A percentile compares a stretch with the other conserved stretches of the same genome.
phyloP scores from a whole-genome alignment of 2,797 vertebrate genomes.

The Orestias chungarensis region DNA sequence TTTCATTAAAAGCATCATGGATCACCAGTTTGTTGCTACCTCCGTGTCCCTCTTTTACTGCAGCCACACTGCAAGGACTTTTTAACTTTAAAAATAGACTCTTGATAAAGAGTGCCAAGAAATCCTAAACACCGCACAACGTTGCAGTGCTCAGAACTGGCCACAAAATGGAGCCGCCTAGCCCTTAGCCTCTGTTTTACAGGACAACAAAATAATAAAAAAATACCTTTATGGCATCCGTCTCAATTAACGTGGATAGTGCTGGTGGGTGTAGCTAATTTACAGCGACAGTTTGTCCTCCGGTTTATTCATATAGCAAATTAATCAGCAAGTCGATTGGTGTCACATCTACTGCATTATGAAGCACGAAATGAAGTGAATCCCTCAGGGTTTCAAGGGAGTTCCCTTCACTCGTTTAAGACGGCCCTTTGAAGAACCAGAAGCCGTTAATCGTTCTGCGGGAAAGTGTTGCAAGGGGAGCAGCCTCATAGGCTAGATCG shows the following conservation, averaged over 20 bases:
- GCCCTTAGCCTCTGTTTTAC: slow-evolving; percentile 27
- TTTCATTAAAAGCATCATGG: slow-evolving; percentile 77
- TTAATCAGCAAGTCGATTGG: slow-evolving; percentile 20
- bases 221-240: slow-evolving; percentile 33
- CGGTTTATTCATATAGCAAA: slow-evolving; percentile 30
- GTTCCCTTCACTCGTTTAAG: slow-evolving; percentile 30
- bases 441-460: background rate
- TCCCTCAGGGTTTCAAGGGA: slow-evolving; percentile 11
- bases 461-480: background rate
- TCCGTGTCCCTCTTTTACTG: slow-evolving; percentile 73
- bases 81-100: slow-evolving; percentile 79
- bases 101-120: slow-evolving; percentile 63
- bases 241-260: slow-evolving; percentile 5
- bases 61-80: slow-evolving; percentile 70
- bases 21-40: slow-evolving; percentile 79
- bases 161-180: slow-evolving; percentile 55
- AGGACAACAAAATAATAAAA: slow-evolving; percentile 16
- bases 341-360: slow-evolving; percentile 14
- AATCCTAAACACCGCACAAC: slow-evolving; percentile 71
- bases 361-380: slow-evolving; percentile 27
- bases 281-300: slow-evolving; percentile 12
- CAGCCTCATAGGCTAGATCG: background rate
- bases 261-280: slow-evolving; percentile 4
- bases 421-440: background rate
- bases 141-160: slow-evolving; percentile 61